Evolutionary conservation across 2,797 vertebrate genomes (phyloP).

Genomic region (Falco naumanni): DNA sequence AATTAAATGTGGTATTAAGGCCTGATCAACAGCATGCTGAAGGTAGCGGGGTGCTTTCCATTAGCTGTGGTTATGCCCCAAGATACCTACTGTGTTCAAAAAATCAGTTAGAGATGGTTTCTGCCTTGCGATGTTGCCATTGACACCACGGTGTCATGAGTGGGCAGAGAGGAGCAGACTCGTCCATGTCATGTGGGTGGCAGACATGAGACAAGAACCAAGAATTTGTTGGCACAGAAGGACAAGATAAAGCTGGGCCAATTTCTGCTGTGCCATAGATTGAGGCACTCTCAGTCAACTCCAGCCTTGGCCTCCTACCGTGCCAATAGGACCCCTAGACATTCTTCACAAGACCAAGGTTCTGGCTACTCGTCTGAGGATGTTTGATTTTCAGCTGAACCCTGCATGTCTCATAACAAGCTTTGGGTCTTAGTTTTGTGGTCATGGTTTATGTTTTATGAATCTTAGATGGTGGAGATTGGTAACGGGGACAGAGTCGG

Average conservation of each 20-base stretch:
- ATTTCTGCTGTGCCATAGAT: background rate
- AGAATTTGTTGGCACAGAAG: background rate
- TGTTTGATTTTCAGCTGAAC: background rate
- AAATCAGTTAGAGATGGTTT: background rate
- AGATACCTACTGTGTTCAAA: background rate
- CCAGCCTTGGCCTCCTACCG: background rate
- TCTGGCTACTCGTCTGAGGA: background rate
- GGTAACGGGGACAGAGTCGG: background rate
- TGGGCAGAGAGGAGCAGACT: background rate
- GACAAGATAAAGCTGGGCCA: background rate
- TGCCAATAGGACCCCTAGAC: background rate
- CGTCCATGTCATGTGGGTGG: background rate
- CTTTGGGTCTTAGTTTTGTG: background rate
- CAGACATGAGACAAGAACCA: background rate
- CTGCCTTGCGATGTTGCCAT: background rate
- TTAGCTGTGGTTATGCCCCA: background rate
- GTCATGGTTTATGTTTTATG: background rate
- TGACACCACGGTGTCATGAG: background rate
- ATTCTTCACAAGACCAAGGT: background rate
- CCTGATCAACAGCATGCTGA: background rate
- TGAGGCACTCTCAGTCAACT: background rate
- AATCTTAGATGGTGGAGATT: background rate
- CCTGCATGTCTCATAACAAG: background rate
- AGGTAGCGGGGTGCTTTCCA: background rate
- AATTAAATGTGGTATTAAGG: background rate